Percentiles rank a stretch among this genome's conserved stretches.
Conservation (phyloP, 2,888 invertebrate genomes). For the Agonum fuliginosum region DNA sequence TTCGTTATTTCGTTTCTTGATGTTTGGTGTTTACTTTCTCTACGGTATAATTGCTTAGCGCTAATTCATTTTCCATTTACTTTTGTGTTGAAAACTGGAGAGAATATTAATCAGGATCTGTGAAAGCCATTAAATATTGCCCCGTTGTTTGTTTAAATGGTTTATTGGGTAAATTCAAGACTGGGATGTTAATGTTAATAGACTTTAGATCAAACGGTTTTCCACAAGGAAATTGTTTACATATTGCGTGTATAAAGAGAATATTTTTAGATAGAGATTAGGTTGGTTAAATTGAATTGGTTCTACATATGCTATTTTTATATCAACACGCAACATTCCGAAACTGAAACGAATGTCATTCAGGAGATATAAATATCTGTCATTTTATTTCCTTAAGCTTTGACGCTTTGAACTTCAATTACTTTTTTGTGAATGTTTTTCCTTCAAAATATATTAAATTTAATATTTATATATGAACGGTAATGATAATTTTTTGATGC, state of each 20-base stretch:
- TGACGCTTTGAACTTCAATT: no score
- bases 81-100: not conserved
- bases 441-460: no score
- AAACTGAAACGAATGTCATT: not conserved
- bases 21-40: constrained; percentile 25
- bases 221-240: not conserved
- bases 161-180: constrained; percentile 16
- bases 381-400: no score
- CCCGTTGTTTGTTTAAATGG: constrained; percentile 32
- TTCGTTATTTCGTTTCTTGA: constrained; percentile 4
- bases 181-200: not conserved
- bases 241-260: constrained; percentile 16
- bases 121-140: constrained; percentile 8
- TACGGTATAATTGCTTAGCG: not conserved
- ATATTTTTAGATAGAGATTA: constrained; percentile 14
- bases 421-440: no score
- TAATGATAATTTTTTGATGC: no score
- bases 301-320: constrained; percentile 30
- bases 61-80: constrained; percentile 41
- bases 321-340: not conserved
- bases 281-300: not conserved
- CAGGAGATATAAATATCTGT: no score
- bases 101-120: constrained; percentile 18
- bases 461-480: no score
- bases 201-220: constrained; percentile 1